Conservation (phyloP, 2,797 vertebrate species). For the Gallinago nigripennis region DNA sequence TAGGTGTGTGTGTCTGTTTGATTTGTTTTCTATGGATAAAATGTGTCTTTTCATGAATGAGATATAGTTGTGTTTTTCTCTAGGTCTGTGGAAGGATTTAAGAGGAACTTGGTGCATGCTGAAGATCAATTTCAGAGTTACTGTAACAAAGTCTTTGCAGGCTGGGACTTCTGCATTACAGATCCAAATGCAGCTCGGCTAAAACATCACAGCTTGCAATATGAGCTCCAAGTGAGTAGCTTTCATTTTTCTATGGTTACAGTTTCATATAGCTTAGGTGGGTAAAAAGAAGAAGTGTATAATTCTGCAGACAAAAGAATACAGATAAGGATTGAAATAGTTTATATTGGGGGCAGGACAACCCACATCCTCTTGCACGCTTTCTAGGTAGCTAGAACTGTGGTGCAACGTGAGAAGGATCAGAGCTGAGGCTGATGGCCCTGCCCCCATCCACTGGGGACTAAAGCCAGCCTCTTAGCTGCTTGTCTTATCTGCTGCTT, state of each 20-base stretch:
- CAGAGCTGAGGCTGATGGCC: not conserved
- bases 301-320: not conserved
- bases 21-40: not conserved
- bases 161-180: slow-evolving; percentile 97
- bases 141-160: slow-evolving; percentile 96
- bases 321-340: not conserved
- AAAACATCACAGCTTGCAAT: slow-evolving; percentile 88
- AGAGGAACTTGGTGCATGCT: slow-evolving; percentile 83
- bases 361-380: not conserved
- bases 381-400: not conserved
- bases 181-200: slow-evolving; percentile 80
- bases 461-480: not conserved
- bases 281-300: not conserved
- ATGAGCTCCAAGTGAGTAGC: slow-evolving; percentile 87
- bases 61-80: not conserved
- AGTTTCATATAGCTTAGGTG: not conserved
- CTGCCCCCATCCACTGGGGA: not conserved
- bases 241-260: not conserved
- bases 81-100: slow-evolving; percentile 92
- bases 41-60: not conserved
- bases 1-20: not conserved
- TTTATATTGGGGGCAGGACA: not conserved
- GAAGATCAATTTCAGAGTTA: slow-evolving; percentile 95
- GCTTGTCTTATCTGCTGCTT: slow-evolving; percentile 15
- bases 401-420: not conserved